Base-by-base conservation (phyloP, 2,113 vertebrate genomes). In the Spilogale gracilis region DNA sequence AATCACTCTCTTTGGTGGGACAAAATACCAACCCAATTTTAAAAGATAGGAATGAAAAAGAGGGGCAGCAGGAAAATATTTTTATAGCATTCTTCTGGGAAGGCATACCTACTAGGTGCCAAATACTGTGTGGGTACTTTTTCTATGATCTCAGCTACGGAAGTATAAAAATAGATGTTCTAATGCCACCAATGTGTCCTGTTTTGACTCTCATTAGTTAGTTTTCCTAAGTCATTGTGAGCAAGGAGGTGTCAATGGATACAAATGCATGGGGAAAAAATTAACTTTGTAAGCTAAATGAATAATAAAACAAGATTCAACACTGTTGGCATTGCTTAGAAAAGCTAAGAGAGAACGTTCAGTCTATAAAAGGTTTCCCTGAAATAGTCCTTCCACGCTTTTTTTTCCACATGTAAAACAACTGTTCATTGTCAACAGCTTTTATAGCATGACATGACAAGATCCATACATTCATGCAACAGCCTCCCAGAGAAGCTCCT, bases 381-480 rank as follows among this genome's bases (percentile, higher is more conserved):
- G 63, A 94, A 94, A 92, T 84, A 90, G 18, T 91, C 61, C 86
- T 97, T 71, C 48, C 74, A 76, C 92, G 63, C 25, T 4, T 92
- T 86, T 65, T 65, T 65, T 60, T 92, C 80, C 92, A 12, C 96
- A 83, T 60, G 96, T 67, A 45, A 63, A 94, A 92, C 67, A 9
- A 82, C 87, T 94, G 83, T 10, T 95, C 13, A 50, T 86, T 95
- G 96, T 96, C 96, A 97, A 92, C 96, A 82, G 88, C 76, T 91
- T 90, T 94, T 30, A 74, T 0, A 83, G 80, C 21, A 71, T 16
- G 63, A 45, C n/a, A 54, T 67, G 95, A 97, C 61, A 56, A 84
- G 63, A 73, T 9, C 86, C 89, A 84, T 25, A 27, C 38, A 9
- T 21, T 18, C 60, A 16, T 11, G 65, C 8, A 71, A 13, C 92